Conservation (phyloP, 1,140 invertebrate genomes). For the Solen grandis region DNA sequence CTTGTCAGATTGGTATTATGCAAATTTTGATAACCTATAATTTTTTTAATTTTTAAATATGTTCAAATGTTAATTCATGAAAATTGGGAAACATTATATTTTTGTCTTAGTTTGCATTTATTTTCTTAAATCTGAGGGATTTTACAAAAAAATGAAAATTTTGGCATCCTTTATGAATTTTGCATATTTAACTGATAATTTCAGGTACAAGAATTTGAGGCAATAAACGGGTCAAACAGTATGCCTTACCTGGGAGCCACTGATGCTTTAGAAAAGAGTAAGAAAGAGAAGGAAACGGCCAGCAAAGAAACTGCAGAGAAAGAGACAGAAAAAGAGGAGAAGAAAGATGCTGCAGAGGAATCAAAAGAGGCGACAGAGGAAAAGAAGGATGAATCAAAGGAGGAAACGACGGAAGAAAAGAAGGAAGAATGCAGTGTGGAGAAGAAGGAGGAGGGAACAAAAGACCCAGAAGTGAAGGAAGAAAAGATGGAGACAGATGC, state of each 20-base stretch:
- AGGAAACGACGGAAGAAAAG: slow-evolving; percentile 59
- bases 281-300: slow-evolving; percentile 82
- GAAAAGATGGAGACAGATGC: neutral
- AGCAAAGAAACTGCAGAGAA: slow-evolving; percentile 83
- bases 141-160: too few species aligned
- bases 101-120: too few species aligned
- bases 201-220: slow-evolving; percentile 96
- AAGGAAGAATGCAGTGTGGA: slow-evolving; percentile 25
- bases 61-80: too few species aligned
- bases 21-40: too few species aligned
- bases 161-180: too few species aligned
- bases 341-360: slow-evolving; percentile 82
- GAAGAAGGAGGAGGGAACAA: slow-evolving; percentile 62
- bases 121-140: too few species aligned
- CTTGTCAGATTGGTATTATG: too few species aligned
- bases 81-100: too few species aligned
- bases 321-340: slow-evolving; percentile 56
- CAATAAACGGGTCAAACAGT: slow-evolving; percentile 98
- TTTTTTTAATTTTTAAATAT: too few species aligned
- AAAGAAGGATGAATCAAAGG: slow-evolving; percentile 60
- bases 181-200: neutral
- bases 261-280: slow-evolving; percentile 83
- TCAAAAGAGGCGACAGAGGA: slow-evolving; percentile 68
- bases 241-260: slow-evolving; percentile 92
- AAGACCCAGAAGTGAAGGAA: slow-evolving; percentile 21